Base-by-base conservation (phyloP, 2,888 invertebrate genomes). In the Cyclophora punctaria region DNA sequence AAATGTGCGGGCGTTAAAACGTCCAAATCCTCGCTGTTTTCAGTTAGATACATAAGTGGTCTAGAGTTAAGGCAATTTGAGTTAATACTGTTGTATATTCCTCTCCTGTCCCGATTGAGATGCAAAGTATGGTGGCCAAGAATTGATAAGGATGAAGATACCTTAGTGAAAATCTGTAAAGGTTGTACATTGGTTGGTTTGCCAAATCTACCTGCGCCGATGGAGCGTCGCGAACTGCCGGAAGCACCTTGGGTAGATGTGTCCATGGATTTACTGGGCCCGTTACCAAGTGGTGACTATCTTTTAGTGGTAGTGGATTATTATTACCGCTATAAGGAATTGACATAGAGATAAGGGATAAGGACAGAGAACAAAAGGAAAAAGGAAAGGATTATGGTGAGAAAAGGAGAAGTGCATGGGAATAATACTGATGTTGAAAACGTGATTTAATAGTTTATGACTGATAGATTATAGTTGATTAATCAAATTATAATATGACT, bases 241-340 rank as follows among this genome's bases (percentile, higher is more conserved):
- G 2, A 0, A 3, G 55, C 7, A 7, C 57, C 64, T 3, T 64
- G 63, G 63, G 6, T 60, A 0, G 63, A 66, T 33, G 46, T 64
- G 3, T 64, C 64, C 2, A 59, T 69, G 5, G 71, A 73, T 53
- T 54, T 67, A 5, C 20, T 71, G 3, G 60, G 60, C 3, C 60
- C 60, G 5, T 35, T 62, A 7, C 59, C 58, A 20, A 20, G 20
- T 20, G 20, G 20, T 20, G 20, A 20, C 20, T 20, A 20, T 20
- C 20, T 20, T 20, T 20, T 43, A 20, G 43, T 43, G 5, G 20
- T 43, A 20, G 20, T 43, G n/a, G 34, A 50, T 20, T 49, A 41
- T 20, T 43, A 43, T 41, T n/a, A 7, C 7, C 41, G 41, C n/a
- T 41, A 41, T 41, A 41, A 41, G 6, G 41, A 43, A 20, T 20